Percentiles rank a stretch among this genome's conserved stretches.
These are phyloP conservation scores for Anagrus nilaparvatae DNA, from an alignment of 1,140 invertebrate species.

Conservation along the genomic window DNA sequence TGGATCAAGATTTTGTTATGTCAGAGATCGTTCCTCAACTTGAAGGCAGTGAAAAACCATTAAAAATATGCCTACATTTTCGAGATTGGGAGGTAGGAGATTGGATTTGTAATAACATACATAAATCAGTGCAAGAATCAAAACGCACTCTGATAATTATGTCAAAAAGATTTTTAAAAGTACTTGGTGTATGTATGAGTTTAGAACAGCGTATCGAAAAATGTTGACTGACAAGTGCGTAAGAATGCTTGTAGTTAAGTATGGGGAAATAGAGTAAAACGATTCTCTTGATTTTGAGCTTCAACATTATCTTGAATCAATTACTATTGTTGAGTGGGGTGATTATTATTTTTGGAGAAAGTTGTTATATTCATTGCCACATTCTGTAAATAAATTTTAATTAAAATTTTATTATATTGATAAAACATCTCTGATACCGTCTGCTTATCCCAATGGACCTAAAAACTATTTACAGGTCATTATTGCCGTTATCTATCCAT, in stretches of 20 bases:
- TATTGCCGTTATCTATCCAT: too few species aligned
- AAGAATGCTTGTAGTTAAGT: slow-evolving; percentile 66
- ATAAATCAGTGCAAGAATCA: slow-evolving; percentile 70
- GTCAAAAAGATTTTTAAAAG: slow-evolving; percentile 73
- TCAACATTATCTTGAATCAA: slow-evolving; percentile 67
- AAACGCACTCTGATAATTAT: slow-evolving; percentile 72
- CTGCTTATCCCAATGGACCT: too few species aligned
- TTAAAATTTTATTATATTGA: too few species aligned
- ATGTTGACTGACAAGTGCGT: slow-evolving; percentile 62
- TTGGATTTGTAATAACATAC: too few species aligned
- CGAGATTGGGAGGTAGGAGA: slow-evolving; percentile 71
- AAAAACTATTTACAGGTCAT: too few species aligned
- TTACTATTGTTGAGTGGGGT: slow-evolving; percentile 77
- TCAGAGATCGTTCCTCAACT: slow-evolving; percentile 56
- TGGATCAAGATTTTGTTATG: slow-evolving; percentile 66
- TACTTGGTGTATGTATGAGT: slow-evolving; percentile 79
- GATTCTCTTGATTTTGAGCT: slow-evolving; percentile 63
- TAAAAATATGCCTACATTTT: slow-evolving; percentile 66
- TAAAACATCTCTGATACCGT: too few species aligned
- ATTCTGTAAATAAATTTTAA: too few species aligned
- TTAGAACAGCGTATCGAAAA: slow-evolving; percentile 64
- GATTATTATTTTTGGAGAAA: slow-evolving; percentile 83
- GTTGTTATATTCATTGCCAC: slow-evolving; percentile 61
- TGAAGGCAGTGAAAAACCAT: slow-evolving; percentile 47
- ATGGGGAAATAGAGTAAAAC: slow-evolving; percentile 58